A percentile compares a stretch with the other conserved stretches of the same genome.
These are phyloP conservation scores for Coptodon rendalli DNA, from an alignment of 2,113 vertebrate genomes.

Conservation along the genomic window DNA sequence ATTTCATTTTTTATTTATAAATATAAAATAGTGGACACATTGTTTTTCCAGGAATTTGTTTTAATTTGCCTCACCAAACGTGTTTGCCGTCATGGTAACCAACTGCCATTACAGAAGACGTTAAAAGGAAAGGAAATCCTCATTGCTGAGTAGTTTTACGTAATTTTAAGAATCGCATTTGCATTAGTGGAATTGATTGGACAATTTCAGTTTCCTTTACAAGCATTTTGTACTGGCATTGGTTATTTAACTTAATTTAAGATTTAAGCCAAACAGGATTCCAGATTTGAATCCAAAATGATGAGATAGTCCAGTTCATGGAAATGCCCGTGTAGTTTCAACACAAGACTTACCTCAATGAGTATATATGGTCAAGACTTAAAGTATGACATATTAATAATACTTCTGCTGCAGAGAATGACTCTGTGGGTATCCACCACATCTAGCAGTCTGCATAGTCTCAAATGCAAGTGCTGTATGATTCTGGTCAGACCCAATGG, in stretches of 20 bases:
- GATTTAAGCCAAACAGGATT: not conserved
- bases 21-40: not conserved
- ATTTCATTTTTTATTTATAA: not conserved
- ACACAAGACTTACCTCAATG: not conserved
- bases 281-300: not conserved
- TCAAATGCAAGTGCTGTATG: conserved; percentile 20
- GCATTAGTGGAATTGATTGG: not conserved
- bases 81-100: not conserved
- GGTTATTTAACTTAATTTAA: not conserved
- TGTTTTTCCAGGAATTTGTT: not conserved
- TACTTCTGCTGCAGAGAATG: not conserved
- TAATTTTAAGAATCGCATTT: not conserved
- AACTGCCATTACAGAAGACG: not conserved
- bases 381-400: not conserved
- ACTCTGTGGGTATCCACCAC: conserved; percentile 10
- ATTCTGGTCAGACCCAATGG: conserved; percentile 2
- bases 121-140: not conserved
- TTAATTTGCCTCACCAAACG: not conserved
- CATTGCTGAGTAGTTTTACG: not conserved
- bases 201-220: not conserved
- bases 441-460: not conserved
- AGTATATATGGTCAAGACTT: not conserved
- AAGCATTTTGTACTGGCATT: not conserved
- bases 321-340: not conserved
- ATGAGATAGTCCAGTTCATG: rapidly evolving